Evolutionary conservation across 2,888 invertebrate genomes (phyloP), one percentile per base, ranked within the genome.

Genomic region (Tetanocera ferruginea): DNA sequence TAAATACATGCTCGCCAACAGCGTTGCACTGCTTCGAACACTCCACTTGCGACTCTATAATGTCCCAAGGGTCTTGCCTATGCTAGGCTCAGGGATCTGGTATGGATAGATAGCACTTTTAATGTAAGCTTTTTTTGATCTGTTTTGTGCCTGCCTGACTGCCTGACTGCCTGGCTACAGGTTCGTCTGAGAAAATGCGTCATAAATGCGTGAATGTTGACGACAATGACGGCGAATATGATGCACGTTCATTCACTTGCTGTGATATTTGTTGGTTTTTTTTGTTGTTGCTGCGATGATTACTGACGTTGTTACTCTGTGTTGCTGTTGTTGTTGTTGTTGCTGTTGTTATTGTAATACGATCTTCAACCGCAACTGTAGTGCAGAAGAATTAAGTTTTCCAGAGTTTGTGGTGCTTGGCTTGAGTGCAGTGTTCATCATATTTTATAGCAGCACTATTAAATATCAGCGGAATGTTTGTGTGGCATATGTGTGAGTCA

Each of bases 141-240:
- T 62, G 34, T 19, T 31, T 11, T 34, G 25, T 37, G 31, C 34
- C 19, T 69, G n/a, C 17, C 25, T 49, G 51, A 17, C 19, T 34
- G 31, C n/a, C 19, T 19, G 17, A 52, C 72, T 28, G 73, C 70
- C 67, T 72, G 67, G 69, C 52, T 31, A 51, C 19, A 69, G 19
- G 52, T 75, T 79, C 81, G 78, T 81, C 76, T 76, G 80, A 80
- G 80, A 81, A 80, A 80, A 81, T 80, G 79, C 78, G 81, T 80
- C 79, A 81, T 76, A 81, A 81, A 81, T 80, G 79, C 80, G 79
- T 74, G 80, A 77, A 78, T 57, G 76, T 70, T 60, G 75, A 34
- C 25, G 73, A 57, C 73, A 69, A 73, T 67, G 52, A 77, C 43
- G 76, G 52, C 52, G 74, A 78, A 67, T 49, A 78, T 66, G 66